Conservation (phyloP, 2,888 invertebrate species). For the Julus scanicus region DNA sequence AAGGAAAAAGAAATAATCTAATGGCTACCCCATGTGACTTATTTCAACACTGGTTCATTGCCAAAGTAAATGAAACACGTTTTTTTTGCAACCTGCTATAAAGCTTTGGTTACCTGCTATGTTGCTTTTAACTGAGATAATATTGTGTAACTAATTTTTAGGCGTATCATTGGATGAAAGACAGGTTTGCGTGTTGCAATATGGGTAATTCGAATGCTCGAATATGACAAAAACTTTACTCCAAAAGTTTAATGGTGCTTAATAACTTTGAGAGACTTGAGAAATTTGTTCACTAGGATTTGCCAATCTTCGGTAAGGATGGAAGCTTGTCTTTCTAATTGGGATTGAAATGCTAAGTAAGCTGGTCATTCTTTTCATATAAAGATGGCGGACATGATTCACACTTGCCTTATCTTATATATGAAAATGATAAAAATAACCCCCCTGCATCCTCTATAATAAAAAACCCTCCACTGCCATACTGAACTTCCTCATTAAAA, state of each 20-base stretch:
- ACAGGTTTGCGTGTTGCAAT: no score
- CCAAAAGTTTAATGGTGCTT: no score
- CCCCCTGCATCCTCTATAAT: not conserved
- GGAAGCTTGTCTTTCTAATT: no score
- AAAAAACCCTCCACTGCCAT: not conserved
- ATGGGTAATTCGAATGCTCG: no score
- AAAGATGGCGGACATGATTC: no score
- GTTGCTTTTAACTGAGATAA: not conserved
- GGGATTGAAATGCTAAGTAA: no score
- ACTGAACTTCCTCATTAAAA: not conserved
- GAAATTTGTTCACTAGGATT: no score
- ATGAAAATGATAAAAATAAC: not conserved
- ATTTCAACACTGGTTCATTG: conserved; percentile 11
- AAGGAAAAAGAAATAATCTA: not conserved
- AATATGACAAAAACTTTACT: no score
- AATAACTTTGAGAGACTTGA: no score
- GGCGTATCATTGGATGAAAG: not conserved
- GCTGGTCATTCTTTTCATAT: no score
- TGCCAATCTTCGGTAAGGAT: no score
- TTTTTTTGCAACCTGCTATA: not conserved
- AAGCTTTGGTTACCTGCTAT: conserved; percentile 17
- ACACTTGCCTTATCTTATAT: no score
- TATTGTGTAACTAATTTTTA: not conserved
- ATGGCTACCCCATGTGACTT: not conserved
- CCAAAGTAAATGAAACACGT: not conserved